Evolutionary conservation across 2,888 invertebrate genomes (phyloP), one percentile per base, ranked within the genome.

Genomic region (Lepidocyrtoides sp.): DNA sequence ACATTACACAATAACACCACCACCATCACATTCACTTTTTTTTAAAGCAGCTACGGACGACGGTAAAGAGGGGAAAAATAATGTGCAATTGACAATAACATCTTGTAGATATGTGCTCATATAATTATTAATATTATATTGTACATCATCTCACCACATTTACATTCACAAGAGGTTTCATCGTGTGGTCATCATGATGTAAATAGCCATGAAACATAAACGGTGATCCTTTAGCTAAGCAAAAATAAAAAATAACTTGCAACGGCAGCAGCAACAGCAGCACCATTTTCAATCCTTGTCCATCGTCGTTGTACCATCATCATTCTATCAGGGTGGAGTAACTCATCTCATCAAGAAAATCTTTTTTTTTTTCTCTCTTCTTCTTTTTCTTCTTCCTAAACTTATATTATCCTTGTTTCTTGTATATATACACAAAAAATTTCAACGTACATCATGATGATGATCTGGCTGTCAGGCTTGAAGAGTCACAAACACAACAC

Each of bases 291-390:
- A 86, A 86, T 69, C 72, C 54, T 51, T 66, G 32, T n/a, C 32
- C 44, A 23, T 44, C 29, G 41, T 69, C 41, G 69, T 66, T 48
- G 63, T 81, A 63, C 63, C 63, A 69, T 87, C 41, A 79, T 79
- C 88, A 75, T 79, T 29, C 36, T 57, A 57, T 89, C 82, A 83
- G 89, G 89, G 89, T 89, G 89, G 89, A 89, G 89, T 54, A 89
- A 82, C 89, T 69, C 79, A 87, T 69, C 85, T 81, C 89, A 83
- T 89, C 83, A 79, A 77, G 57, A 29, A 29, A 41, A 79, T 79
- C 54, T 54, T 72, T 48, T 48, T n/a, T 54, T 54, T n/a, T n/a
- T 54, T 54, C 54, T 66, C 32, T 66, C 20, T 57, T 7, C 29
- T 2, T 26, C 26, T 14, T 63, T n/a, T 66, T n/a, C 48, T 14